Evolutionary conservation across 2,888 invertebrate genomes (phyloP), one percentile per base, ranked within the genome.

Genomic region (Campoplex nolae): DNA sequence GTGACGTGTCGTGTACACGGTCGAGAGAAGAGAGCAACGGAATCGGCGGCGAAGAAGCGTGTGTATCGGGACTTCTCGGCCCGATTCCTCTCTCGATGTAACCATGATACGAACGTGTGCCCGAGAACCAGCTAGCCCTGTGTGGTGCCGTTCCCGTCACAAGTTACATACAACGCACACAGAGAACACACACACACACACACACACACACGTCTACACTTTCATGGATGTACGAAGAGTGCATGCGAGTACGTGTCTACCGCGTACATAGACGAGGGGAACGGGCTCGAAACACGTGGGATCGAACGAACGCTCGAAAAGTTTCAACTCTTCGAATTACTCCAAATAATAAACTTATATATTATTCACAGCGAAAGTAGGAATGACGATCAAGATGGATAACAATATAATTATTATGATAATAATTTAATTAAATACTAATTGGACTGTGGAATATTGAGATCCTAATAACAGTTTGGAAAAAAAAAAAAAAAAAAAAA

Each of bases 1-100:
- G 90, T 92, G 90, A 90, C 89, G 89, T 89, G 90, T 90, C 89
- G 89, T 90, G 89, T 91, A 89, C 87, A 89, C 88, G 86, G 83
- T 85, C 85, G 38, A 38, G 74, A 77, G 81, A 86, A 80, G 80
- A 82, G 87, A 79, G 85, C 87, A 80, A 88, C 75, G 82, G 88
- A 90, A 90, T 89, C 90, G 90, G 90, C 90, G 90, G 90, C 83
- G 86, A 70, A 70, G 70, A 79, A 70, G 79, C 58, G 79, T 58
- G 32, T 51, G 45, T 56, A 67, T 54, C 68, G 45, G 48, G 71
- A 73, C 62, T 80, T 62, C 73, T 82, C 71, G 62, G 83, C 83
- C 85, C 90, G 90, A 73, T 80, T 80, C 71, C 70, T 56, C 38
- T 62, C 56, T 68, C 67, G 67, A 68, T 68, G 7, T 68, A 68